phyloP scores from a whole-genome alignment of 2,113 vertebrate genomes.

The Brienomyrus brachyistius region DNA sequence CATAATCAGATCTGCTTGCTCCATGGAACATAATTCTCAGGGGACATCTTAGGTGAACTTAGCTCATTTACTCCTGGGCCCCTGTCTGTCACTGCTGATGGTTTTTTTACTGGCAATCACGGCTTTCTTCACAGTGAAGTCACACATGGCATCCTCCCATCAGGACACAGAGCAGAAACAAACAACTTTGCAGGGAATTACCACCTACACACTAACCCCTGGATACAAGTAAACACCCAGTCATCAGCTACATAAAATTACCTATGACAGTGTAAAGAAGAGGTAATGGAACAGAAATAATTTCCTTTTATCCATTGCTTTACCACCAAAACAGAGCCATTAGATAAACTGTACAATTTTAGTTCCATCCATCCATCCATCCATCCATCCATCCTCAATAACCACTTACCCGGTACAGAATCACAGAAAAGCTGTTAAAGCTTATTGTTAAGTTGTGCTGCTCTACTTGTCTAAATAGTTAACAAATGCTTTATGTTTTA shows the following conservation, averaged over 20 bases:
- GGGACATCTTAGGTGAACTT: not conserved
- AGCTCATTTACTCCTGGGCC: not conserved
- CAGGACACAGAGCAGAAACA: not conserved
- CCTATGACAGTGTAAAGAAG: not conserved
- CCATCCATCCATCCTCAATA: not conserved
- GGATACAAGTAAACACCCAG: not conserved
- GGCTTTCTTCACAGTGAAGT: not conserved
- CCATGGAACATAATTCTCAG: not conserved
- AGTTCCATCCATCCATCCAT: not conserved
- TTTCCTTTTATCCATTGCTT: not conserved
- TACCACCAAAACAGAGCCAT: not conserved
- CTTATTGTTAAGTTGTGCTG: not conserved
- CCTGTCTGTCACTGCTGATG: not conserved
- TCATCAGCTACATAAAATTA: not conserved
- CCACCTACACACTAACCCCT: not conserved
- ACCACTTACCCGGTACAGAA: not conserved
- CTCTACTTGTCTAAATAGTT: not conserved
- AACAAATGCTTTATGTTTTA: not conserved
- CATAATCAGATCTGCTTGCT: not conserved
- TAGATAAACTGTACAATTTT: not conserved
- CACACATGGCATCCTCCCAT: not conserved
- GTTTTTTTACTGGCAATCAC: not conserved
- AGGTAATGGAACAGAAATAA: not conserved
- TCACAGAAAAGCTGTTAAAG: not conserved
- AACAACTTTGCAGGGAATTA: not conserved